Conservation (phyloP, 2,113 vertebrate species). For the Marcusenius ussheri region DNA sequence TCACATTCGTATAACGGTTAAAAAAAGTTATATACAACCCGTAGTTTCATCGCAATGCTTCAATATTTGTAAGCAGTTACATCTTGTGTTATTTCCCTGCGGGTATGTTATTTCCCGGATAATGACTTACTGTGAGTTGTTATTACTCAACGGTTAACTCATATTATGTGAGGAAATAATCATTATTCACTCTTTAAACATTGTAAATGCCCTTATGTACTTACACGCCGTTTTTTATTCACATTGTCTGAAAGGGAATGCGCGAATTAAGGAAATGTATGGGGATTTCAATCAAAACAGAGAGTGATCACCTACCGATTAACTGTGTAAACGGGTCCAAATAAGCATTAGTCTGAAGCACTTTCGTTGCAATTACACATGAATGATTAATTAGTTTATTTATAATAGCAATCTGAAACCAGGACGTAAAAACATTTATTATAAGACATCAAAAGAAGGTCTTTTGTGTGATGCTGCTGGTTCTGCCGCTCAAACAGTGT, state of each 20-base stretch:
- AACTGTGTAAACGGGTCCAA: not conserved
- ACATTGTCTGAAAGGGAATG: not conserved
- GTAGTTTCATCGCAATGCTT: not conserved
- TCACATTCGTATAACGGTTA: not conserved
- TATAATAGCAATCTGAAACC: not conserved
- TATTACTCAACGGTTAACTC: not conserved
- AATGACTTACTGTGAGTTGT: not conserved
- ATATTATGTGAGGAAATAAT: not conserved
- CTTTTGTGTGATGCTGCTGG: not conserved
- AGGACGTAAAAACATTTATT: not conserved
- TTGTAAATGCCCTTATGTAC: not conserved
- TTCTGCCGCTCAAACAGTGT: too few relatives aligned
- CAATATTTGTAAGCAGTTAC: not conserved
- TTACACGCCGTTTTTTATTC: not conserved
- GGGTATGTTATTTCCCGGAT: not conserved
- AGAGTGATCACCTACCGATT: not conserved
- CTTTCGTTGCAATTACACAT: not conserved
- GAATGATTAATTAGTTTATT: not conserved
- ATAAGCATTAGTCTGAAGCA: not conserved
- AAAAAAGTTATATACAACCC: not conserved
- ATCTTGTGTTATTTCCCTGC: not conserved
- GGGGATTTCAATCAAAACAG: not conserved
- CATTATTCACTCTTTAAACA: not conserved
- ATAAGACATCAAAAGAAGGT: not conserved
- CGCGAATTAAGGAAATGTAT: not conserved